Evolutionary conservation across 2,113 vertebrate genomes (phyloP), one percentile per base, ranked within the genome.

Genomic region (Dipodomys ordii): DNA sequence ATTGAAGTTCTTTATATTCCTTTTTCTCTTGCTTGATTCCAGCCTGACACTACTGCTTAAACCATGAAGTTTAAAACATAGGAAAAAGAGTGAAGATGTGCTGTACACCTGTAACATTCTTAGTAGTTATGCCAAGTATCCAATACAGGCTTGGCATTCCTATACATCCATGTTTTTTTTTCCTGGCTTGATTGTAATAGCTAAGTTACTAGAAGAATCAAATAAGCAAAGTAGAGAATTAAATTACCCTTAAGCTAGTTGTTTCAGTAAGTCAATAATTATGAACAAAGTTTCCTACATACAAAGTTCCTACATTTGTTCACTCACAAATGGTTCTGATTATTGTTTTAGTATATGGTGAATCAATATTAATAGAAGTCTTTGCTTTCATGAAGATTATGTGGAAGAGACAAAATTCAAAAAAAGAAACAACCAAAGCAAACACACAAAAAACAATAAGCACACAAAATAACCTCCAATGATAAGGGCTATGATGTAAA

Each of bases 401-500:
- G 6, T 90, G 19, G 28, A 93, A 87, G 46, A 87, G 27, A 76
- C 18, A 87, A 87, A 20, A 73, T 76, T 87, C 35, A 95, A 73
- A 11, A 60, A 72, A 11, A 57, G 15, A 13, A 57, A 57, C 12
- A 57, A 57, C 49, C 49, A 57, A 57, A 57, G 53, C 12, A 57
- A 71, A 39, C 30, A 10, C 46, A 23, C 19, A 64, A 64, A n/a
- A 68, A 91, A 73, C 6, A 23, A 30, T 27, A 69, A 71, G 27
- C 23, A 39, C 25, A 85, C 57, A 39, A 80, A 72, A 86, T 49
- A 77, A n/a, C 32, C 69, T 82, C 46, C 39, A 49, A 76, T 35
- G 23, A 35, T 53, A 64, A 44, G 10, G 35, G 28, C 19, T 44
- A 0, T 84, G 62, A 85, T 7, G 23, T 69, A 77, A 91, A 67